Conservation (phyloP, 2,888 invertebrate species). For the Atethmia centrago region DNA sequence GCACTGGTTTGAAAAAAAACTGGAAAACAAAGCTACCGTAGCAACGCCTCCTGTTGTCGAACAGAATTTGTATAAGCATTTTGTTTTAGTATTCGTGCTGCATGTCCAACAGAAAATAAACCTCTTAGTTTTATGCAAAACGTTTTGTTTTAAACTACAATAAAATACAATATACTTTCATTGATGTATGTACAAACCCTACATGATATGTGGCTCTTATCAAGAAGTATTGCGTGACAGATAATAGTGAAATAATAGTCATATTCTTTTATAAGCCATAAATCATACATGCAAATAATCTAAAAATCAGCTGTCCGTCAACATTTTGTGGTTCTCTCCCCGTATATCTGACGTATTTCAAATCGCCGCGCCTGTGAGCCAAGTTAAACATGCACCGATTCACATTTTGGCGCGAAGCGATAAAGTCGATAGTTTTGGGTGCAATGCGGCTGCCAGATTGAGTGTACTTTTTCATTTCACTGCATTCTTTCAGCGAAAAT, state of each 20-base stretch:
- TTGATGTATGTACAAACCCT: not conserved
- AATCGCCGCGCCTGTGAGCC: slow-evolving; percentile 43
- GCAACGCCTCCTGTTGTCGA: slow-evolving; percentile 37
- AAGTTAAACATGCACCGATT: slow-evolving; percentile 65
- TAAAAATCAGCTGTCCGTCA: slow-evolving; percentile 18
- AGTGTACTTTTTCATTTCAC: slow-evolving; percentile 49
- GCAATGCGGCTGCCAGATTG: slow-evolving; percentile 72
- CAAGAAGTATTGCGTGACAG: not conserved
- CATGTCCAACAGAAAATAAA: slow-evolving; percentile 44
- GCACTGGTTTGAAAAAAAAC: slow-evolving; percentile 43
- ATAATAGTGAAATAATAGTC: not conserved
- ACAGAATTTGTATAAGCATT: slow-evolving; percentile 47
- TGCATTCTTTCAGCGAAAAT: slow-evolving; percentile 47
- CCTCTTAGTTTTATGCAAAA: slow-evolving; percentile 21
- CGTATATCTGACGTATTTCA: slow-evolving; percentile 45
- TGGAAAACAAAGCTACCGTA: slow-evolving; percentile 28
- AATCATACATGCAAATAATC: slow-evolving; percentile 2
- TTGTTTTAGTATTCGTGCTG: slow-evolving; percentile 46
- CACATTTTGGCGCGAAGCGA: slow-evolving; percentile 65
- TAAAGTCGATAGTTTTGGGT: slow-evolving; percentile 68
- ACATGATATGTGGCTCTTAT: not conserved
- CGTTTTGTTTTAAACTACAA: slow-evolving; percentile 20
- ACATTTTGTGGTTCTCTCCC: slow-evolving; percentile 24
- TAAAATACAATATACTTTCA: slow-evolving; percentile 5
- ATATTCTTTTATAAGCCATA: slow-evolving; percentile 1